A percentile compares a stretch with the other conserved stretches of the same genome.
Conservation (phyloP, 2,113 vertebrate species). For the Pelobates fuscus region DNA sequence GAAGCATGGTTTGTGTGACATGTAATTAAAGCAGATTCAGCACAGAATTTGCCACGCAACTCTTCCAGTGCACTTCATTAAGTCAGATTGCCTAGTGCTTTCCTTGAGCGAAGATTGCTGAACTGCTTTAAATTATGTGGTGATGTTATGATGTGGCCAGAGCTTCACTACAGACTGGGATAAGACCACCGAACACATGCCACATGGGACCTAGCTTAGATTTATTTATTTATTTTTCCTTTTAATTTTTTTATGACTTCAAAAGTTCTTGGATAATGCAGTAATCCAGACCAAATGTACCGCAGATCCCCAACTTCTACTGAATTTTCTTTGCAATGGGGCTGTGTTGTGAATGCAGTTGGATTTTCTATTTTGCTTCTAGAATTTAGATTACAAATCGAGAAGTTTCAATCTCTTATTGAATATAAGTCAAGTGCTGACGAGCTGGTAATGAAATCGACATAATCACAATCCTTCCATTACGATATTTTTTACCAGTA, state of each 20-base stretch:
- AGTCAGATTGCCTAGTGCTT: slow-evolving; percentile 33
- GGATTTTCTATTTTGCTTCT: too few relatives aligned
- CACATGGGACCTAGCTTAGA: slow-evolving; percentile 12
- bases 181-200: slow-evolving; percentile 38
- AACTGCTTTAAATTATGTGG: slow-evolving; percentile 47
- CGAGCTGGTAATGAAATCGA: too few relatives aligned
- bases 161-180: slow-evolving; percentile 22
- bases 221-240: not conserved
- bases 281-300: slow-evolving; percentile 33
- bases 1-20: slow-evolving; percentile 21
- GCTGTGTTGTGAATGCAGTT: too few relatives aligned
- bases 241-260: slow-evolving; percentile 15
- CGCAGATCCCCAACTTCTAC: not conserved
- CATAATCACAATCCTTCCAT: too few relatives aligned
- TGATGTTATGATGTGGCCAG: slow-evolving; percentile 44
- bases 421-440: too few relatives aligned
- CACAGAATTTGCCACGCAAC: slow-evolving; percentile 37
- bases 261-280: slow-evolving; percentile 20
- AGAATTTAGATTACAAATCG: too few relatives aligned
- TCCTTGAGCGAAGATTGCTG: slow-evolving; percentile 34
- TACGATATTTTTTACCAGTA: too few relatives aligned
- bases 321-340: not conserved
- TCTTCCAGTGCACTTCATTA: slow-evolving; percentile 47
- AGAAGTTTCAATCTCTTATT: too few relatives aligned
- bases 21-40: slow-evolving; percentile 44